These are phyloP conservation scores for Andrena hattorfiana DNA, from an alignment of 2,888 invertebrate genomes.

Conservation along the genomic window DNA sequence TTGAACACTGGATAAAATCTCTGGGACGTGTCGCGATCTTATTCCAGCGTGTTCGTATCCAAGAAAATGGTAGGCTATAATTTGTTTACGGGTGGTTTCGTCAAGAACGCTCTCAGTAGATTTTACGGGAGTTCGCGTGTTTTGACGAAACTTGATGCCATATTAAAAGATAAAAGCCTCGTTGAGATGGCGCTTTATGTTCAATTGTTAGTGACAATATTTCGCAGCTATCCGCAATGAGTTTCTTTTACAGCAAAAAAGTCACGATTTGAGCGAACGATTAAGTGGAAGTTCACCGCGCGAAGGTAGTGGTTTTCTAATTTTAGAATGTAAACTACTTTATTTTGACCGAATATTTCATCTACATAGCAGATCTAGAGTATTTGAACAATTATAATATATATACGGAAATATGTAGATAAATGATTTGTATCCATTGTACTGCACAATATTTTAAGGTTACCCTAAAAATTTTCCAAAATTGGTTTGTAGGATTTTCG, in stretches of 20 bases:
- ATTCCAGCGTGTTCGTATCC: neutral
- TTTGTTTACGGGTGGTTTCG: conserved; percentile 37
- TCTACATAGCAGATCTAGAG: too few relatives aligned
- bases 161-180: conserved; percentile 40
- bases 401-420: too few relatives aligned
- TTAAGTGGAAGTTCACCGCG: neutral
- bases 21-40: neutral
- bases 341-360: too few relatives aligned
- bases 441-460: too few relatives aligned
- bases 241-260: conserved; percentile 14
- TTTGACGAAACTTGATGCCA: conserved; percentile 28
- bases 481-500: too few relatives aligned
- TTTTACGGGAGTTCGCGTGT: conserved; percentile 29
- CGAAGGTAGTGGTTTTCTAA: neutral
- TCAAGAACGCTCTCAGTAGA: conserved; percentile 20
- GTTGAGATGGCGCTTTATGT: neutral
- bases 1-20: neutral
- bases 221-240: neutral
- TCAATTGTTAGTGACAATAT: conserved; percentile 37
- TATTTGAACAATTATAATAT: too few relatives aligned
- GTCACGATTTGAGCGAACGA: conserved; percentile 9
- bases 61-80: conserved; percentile 10
- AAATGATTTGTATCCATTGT: too few relatives aligned
- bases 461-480: too few relatives aligned
- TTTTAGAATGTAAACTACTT: neutral